phyloP scores from a whole-genome alignment of 1,140 invertebrate species.

The Sycophila sp. region DNA sequence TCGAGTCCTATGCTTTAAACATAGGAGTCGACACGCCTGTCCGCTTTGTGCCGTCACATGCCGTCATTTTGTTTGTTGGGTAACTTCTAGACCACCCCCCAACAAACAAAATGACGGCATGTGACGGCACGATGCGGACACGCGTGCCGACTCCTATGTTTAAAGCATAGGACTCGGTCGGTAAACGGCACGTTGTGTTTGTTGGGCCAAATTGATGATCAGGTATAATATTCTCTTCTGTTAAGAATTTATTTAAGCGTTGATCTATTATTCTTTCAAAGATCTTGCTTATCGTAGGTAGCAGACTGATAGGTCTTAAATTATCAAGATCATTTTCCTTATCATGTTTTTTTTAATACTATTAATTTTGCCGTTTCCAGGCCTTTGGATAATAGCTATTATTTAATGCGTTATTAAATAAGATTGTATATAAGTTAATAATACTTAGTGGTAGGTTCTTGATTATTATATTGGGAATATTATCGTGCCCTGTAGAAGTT shows the following conservation, averaged over 20 bases:
- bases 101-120: no score
- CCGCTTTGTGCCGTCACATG: no score
- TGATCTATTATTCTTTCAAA: constrained; percentile 25
- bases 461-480: constrained; percentile 34
- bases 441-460: constrained; percentile 22
- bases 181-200: no score
- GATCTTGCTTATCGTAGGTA: constrained; percentile 50
- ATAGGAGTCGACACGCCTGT: no score
- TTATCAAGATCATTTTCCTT: background rate
- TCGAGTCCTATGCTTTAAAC: no score
- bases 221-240: constrained; percentile 41
- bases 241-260: background rate
- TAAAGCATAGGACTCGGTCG: no score
- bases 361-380: constrained; percentile 43
- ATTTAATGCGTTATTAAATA: constrained; percentile 37
- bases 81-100: no score
- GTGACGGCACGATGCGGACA: no score
- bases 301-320: constrained; percentile 53
- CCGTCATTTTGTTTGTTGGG: no score
- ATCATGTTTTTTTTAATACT: constrained; percentile 33
- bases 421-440: constrained; percentile 6
- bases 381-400: constrained; percentile 19
- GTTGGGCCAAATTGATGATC: constrained; percentile 36
- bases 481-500: constrained; percentile 31
- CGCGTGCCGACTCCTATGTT: no score